Conservation (phyloP, 2,113 vertebrate genomes). For the Vulpes lagopus region DNA sequence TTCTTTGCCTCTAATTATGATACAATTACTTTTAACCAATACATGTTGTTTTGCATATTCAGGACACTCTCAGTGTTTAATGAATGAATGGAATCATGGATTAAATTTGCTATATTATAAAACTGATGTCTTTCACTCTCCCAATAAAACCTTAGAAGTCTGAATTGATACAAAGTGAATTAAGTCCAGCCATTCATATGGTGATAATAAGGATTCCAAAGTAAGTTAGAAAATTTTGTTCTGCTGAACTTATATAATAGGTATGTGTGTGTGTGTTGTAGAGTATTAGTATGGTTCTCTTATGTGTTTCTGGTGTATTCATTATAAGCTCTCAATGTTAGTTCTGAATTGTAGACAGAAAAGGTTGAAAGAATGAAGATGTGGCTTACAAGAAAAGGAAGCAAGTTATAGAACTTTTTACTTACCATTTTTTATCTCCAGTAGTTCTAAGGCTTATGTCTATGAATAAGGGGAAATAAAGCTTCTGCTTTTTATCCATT, state of each 20-base stretch:
- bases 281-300: background rate
- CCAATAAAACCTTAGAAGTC: background rate
- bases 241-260: background rate
- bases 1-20: background rate
- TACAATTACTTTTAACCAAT: conserved; percentile 9
- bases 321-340: background rate
- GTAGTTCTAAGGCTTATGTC: background rate
- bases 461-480: background rate
- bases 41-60: background rate
- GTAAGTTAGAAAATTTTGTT: background rate
- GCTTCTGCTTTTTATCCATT: background rate
- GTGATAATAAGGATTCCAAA: background rate
- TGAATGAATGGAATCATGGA: conserved; percentile 26
- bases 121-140: background rate
- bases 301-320: background rate
- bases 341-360: conserved; percentile 40
- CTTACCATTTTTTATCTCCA: background rate
- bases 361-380: background rate
- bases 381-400: background rate
- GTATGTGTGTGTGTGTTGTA: background rate
- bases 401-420: background rate
- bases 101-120: background rate
- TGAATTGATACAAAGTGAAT: background rate
- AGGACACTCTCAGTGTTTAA: background rate
- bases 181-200: background rate